phyloP scores from a whole-genome alignment of 2,113 vertebrate genomes.

The Pedionomus torquatus region DNA sequence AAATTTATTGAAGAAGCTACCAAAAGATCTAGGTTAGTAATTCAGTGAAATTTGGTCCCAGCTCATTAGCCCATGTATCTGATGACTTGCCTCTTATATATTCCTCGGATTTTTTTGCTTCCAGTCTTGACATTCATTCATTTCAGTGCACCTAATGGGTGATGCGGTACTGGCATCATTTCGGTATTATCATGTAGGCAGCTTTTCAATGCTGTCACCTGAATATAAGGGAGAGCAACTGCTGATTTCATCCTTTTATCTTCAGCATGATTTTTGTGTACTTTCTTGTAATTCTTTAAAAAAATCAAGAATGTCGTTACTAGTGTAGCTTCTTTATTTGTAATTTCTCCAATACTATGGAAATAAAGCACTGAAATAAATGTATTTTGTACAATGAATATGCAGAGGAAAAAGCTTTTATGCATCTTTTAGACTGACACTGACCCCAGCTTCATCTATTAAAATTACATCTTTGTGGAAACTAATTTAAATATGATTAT shows the following conservation, averaged over 20 bases:
- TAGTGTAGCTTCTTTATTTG: neutral
- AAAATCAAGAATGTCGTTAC: neutral
- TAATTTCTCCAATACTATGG: neutral
- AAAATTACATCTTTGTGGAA: neutral
- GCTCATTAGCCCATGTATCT: fast-evolving
- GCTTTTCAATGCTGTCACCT: neutral
- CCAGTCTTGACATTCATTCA: neutral
- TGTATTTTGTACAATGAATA: fast-evolving
- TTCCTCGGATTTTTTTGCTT: neutral
- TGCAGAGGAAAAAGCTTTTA: neutral
- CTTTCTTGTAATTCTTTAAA: neutral
- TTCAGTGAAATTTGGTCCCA: neutral
- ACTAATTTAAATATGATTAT: neutral
- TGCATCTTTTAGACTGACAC: neutral
- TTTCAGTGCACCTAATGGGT: neutral
- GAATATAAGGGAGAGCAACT: neutral
- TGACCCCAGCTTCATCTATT: neutral
- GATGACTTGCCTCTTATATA: fast-evolving
- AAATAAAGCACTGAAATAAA: neutral
- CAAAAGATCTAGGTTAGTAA: neutral
- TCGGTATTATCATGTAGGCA: fast-evolving
- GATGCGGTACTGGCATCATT: neutral
- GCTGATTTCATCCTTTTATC: neutral
- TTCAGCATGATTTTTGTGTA: neutral
- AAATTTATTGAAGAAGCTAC: neutral